Percentiles rank a stretch among this genome's conserved stretches.
Evolutionary conservation across 2,113 vertebrate species (phyloP).

Genomic region (Cololabis saira): DNA sequence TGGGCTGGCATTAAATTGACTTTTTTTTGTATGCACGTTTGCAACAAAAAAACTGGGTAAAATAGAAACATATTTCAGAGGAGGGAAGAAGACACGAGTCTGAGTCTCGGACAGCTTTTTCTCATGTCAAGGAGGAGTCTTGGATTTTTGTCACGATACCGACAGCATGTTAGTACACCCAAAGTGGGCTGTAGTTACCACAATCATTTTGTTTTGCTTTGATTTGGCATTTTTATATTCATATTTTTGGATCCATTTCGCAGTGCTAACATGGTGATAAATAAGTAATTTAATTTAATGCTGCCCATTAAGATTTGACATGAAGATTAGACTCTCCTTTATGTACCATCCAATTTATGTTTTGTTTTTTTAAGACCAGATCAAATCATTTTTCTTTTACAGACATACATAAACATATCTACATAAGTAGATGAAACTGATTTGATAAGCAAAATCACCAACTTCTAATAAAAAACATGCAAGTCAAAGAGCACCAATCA

Average conservation of each 20-base stretch:
- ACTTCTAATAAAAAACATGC: too few relatives aligned
- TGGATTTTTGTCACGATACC: conserved; percentile 18
- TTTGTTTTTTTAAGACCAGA: background rate
- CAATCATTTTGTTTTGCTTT: conserved; percentile 46
- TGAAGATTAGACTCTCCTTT: background rate
- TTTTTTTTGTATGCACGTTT: conserved; percentile 30
- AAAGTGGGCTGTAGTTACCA: conserved; percentile 43
- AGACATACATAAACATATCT: background rate
- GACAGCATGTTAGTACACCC: conserved; percentile 22
- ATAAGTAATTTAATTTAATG: conserved; percentile 21
- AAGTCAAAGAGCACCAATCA: conserved; percentile 16
- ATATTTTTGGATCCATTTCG: conserved; percentile 33
- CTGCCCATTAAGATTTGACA: background rate
- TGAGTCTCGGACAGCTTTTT: background rate
- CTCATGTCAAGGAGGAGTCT: conserved; percentile 10
- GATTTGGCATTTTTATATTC: conserved; percentile 43
- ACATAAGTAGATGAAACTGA: too few relatives aligned
- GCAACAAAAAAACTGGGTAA: conserved; percentile 20
- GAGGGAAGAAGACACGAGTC: conserved; percentile 10
- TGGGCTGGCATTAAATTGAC: conserved; percentile 36
- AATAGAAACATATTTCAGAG: conserved; percentile 27
- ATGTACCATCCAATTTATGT: background rate
- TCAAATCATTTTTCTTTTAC: background rate
- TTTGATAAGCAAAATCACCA: too few relatives aligned
- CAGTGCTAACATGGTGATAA: conserved; percentile 43